Base-by-base conservation (phyloP, 64 coral and sea anemone genomes). In the Acropora yongei region DNA sequence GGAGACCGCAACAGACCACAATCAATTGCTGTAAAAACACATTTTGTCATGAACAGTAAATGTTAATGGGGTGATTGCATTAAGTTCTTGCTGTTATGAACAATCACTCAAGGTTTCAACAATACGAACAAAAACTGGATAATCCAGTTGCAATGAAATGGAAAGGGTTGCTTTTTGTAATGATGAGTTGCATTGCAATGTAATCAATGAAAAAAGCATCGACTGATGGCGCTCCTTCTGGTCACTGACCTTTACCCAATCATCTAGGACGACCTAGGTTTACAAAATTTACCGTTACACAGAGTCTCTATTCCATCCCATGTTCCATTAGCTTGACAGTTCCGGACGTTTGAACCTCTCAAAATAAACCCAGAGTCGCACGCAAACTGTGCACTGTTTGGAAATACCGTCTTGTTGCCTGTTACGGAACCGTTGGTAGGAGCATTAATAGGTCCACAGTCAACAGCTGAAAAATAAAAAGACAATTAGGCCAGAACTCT, bases 321-420 rank as follows among this genome's bases (percentile, higher is more conserved):
- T 57, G 47, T 47, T 40, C 80, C 85, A n/a, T 90, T 92, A 5
- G 75, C 73, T 55, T 48, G 73, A 68, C 95, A 96, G 12, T 44
- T 51, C 46, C 91, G 72, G 2, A 20, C 8, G 2, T 41, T 14
- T 39, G 91, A 93, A 17, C 95, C 95, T 8, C 67, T 74, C 18
- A 90, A 66, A n/a, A 90, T 47, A 66, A 96, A 96, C 1, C 95
- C 95, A 14, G 85, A 73, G 49, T 96, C 87, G 14, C 94, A 95
- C 53, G 16, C 7, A 69, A 95, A 95, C 19, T 76, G 76, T 19
- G 89, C 50, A n/a, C 73, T 93, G 65, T 88, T 89, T 41, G 92
- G 92, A 48, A 93, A 93, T 39, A 83, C 74, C 16, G 86, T 89
- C 7, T 82, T 58, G 4, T 63, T 48, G 71, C 92, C 92, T 8